These are phyloP conservation scores for Camponotus pennsylvanicus DNA, from an alignment of 1,140 invertebrate genomes.

Conservation along the genomic window DNA sequence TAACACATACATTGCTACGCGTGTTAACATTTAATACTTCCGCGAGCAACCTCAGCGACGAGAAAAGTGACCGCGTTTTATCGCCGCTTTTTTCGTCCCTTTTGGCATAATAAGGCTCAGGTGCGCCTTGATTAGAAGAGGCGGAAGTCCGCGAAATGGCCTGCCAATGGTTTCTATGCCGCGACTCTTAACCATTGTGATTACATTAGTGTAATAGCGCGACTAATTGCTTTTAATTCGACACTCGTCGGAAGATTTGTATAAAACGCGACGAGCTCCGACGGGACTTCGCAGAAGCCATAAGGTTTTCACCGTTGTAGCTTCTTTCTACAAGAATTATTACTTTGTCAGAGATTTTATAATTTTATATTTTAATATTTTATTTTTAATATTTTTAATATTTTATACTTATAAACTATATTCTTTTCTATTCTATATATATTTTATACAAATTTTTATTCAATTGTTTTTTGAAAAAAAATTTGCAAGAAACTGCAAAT, in stretches of 20 bases:
- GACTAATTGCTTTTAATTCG: constrained; percentile 64
- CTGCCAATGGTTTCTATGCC: neutral
- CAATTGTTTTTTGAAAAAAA: neutral
- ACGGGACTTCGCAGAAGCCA: constrained; percentile 62
- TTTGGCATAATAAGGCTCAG: constrained; percentile 58
- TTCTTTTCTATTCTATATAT: neutral
- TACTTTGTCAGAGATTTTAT: neutral
- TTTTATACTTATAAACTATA: too few species aligned
- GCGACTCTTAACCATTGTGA: neutral
- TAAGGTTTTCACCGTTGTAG: constrained; percentile 52
- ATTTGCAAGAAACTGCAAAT: neutral
- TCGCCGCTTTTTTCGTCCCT: neutral
- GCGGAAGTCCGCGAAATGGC: constrained; percentile 51
- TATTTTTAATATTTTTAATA: too few species aligned
- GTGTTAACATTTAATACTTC: constrained; percentile 62
- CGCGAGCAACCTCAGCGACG: constrained; percentile 39
- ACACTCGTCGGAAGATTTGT: constrained; percentile 46
- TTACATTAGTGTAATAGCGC: constrained; percentile 33
- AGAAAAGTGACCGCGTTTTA: constrained; percentile 47
- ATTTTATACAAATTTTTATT: neutral
- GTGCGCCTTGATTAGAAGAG: constrained; percentile 61
- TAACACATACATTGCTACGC: neutral
- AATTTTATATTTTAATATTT: too few species aligned
- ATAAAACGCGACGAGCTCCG: constrained; percentile 41
- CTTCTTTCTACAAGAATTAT: constrained; percentile 26